These are phyloP conservation scores for Dicycla oo DNA, from an alignment of 2,888 invertebrate species.

Conservation along the genomic window DNA sequence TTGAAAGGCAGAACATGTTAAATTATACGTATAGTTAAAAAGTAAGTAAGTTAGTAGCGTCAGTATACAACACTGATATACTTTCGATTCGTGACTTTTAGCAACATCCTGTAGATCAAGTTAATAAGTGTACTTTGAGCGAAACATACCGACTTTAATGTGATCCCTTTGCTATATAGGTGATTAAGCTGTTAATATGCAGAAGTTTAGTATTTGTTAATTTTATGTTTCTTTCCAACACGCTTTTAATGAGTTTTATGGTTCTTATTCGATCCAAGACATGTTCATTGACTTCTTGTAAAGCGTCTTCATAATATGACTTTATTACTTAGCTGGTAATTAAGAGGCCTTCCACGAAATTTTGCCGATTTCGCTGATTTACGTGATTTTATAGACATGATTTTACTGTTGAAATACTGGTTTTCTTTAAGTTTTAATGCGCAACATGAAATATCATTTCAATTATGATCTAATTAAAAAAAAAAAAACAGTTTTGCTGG, in stretches of 20 bases:
- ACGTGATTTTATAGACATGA: too few species aligned
- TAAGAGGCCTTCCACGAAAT: too few species aligned
- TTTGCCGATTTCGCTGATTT: too few species aligned
- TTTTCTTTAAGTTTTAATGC: too few species aligned
- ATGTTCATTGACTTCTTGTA: not conserved
- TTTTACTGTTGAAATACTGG: too few species aligned
- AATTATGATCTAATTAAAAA: too few species aligned
- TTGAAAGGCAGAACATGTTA: too few species aligned
- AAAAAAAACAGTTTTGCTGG: too few species aligned
- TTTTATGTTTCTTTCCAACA: conserved; percentile 24
- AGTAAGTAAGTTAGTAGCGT: too few species aligned
- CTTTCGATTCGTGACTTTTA: not conserved
- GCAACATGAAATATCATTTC: too few species aligned
- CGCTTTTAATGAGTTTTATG: conserved; percentile 25
- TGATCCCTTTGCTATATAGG: conserved; percentile 38
- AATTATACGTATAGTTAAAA: too few species aligned
- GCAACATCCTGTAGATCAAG: conserved; percentile 29
- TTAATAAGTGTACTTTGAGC: conserved; percentile 34
- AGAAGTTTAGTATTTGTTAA: conserved; percentile 37
- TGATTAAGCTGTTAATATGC: conserved; percentile 28
- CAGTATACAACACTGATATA: not conserved
- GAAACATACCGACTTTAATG: conserved; percentile 42
- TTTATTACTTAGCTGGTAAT: too few species aligned
- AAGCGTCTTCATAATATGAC: not conserved
- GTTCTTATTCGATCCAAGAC: not conserved